These are phyloP conservation scores for Tanytarsus gracilentus DNA, from an alignment of 2,888 invertebrate species.

Conservation along the genomic window DNA sequence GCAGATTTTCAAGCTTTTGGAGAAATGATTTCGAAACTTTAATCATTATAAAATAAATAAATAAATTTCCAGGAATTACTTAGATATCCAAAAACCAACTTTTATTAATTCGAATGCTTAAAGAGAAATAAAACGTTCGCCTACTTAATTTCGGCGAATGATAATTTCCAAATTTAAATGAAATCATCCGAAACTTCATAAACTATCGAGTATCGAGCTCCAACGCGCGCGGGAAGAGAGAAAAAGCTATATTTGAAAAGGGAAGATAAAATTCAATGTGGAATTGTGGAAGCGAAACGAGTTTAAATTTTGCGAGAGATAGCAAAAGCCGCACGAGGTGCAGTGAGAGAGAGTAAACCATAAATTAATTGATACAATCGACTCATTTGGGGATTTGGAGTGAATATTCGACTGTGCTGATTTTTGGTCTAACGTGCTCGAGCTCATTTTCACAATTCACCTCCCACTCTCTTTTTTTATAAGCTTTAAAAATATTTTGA, in stretches of 20 bases:
- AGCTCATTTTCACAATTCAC: too few species aligned
- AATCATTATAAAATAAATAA: not conserved
- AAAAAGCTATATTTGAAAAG: not conserved
- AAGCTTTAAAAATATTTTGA: too few species aligned
- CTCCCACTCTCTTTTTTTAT: too few species aligned
- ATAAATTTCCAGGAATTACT: too few species aligned
- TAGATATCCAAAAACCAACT: not conserved
- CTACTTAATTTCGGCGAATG: too few species aligned
- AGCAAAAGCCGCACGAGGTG: not conserved
- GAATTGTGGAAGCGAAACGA: not conserved
- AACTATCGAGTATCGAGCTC: not conserved
- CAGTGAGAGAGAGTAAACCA: slow-evolving; percentile 6
- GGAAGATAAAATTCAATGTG: slow-evolving; percentile 5
- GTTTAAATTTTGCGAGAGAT: not conserved
- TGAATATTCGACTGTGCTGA: not conserved
- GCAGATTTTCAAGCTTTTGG: too few species aligned
- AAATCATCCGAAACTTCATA: slow-evolving; percentile 20
- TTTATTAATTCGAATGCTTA: not conserved
- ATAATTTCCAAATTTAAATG: slow-evolving; percentile 12
- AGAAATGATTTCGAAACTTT: not conserved
- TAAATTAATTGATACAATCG: slow-evolving; percentile 27
- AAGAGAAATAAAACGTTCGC: too few species aligned
- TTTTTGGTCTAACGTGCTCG: too few species aligned
- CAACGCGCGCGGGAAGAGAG: not conserved
- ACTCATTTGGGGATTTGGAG: slow-evolving; percentile 16